Evolutionary conservation across 2,888 invertebrate genomes (phyloP).

Genomic region (Trypoxylon attenuatum): DNA sequence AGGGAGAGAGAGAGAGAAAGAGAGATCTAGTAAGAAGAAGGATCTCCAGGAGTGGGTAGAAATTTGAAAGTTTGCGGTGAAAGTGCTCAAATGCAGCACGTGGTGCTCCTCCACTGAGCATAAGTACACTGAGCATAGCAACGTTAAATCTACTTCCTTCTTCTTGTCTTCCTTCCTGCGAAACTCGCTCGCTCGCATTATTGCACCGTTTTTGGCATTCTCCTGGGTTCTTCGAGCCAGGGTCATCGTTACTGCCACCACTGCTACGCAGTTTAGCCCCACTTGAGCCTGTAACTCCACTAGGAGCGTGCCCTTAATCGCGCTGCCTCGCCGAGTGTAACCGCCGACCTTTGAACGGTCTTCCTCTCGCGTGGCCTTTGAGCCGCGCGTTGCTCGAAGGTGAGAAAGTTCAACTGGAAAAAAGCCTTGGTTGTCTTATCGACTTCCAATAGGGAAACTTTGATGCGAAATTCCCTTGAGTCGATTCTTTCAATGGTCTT

Average conservation of each 20-base stretch:
- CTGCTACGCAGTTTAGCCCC: too few relatives aligned
- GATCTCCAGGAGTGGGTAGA: slow-evolving; percentile 48
- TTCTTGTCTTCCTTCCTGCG: not conserved
- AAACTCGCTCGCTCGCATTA: not conserved
- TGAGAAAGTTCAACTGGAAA: slow-evolving; percentile 34
- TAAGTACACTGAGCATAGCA: too few relatives aligned
- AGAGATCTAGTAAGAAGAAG: slow-evolving; percentile 1
- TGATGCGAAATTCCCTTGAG: not conserved
- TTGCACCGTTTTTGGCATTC: not conserved
- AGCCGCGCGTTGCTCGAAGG: slow-evolving; percentile 17
- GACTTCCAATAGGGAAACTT: slow-evolving; percentile 18
- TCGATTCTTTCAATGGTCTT: too few relatives aligned
- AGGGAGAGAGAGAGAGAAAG: not conserved
- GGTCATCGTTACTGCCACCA: too few relatives aligned
- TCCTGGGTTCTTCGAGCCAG: not conserved
- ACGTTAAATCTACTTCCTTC: slow-evolving; percentile 13
- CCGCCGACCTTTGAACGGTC: slow-evolving; percentile 43
- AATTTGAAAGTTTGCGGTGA: slow-evolving; percentile 71
- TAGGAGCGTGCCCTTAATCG: not conserved
- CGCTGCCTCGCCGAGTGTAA: not conserved
- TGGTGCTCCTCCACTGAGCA: slow-evolving; percentile 52
- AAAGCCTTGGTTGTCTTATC: slow-evolving; percentile 8
- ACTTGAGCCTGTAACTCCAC: too few relatives aligned
- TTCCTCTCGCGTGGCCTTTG: slow-evolving; percentile 46
- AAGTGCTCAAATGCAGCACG: slow-evolving; percentile 61